Percentiles rank a stretch among this genome's conserved stretches.
Evolutionary conservation across 2,797 vertebrate genomes (phyloP).

Genomic region (Ceryle rudis): DNA sequence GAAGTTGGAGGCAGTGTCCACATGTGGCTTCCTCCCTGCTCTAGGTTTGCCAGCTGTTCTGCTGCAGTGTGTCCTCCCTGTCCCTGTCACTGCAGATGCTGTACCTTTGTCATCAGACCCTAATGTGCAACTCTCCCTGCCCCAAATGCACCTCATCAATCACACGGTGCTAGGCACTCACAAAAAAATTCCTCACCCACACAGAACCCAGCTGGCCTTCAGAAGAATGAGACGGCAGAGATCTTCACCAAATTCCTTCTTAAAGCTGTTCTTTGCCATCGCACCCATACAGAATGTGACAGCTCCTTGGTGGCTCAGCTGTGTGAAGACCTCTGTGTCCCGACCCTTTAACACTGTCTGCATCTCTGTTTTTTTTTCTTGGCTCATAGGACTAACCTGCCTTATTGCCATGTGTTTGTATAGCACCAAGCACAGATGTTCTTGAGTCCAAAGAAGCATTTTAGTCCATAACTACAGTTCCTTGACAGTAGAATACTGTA

Average conservation of each 20-base stretch:
- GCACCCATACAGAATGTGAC: neutral
- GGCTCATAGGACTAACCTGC: neutral
- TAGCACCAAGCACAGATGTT: neutral
- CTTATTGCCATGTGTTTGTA: neutral
- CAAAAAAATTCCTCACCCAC: neutral
- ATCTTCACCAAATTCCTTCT: neutral
- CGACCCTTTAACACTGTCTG: neutral
- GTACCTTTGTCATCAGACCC: neutral
- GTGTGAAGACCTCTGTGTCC: neutral
- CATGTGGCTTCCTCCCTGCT: neutral
- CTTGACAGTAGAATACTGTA: neutral
- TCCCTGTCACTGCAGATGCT: neutral
- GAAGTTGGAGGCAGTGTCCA: neutral
- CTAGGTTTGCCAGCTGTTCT: neutral
- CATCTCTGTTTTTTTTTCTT: neutral
- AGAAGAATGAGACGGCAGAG: neutral
- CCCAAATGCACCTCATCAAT: neutral
- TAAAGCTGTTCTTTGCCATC: neutral
- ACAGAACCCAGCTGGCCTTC: neutral
- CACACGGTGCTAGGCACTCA: rapidly evolving
- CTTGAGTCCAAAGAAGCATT: neutral
- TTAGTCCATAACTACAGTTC: neutral
- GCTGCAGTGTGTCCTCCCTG: neutral
- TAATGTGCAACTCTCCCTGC: rapidly evolving
- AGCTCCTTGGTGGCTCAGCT: neutral